Conservation (phyloP, 1,140 invertebrate genomes). For the Drosophila busckii region DNA sequence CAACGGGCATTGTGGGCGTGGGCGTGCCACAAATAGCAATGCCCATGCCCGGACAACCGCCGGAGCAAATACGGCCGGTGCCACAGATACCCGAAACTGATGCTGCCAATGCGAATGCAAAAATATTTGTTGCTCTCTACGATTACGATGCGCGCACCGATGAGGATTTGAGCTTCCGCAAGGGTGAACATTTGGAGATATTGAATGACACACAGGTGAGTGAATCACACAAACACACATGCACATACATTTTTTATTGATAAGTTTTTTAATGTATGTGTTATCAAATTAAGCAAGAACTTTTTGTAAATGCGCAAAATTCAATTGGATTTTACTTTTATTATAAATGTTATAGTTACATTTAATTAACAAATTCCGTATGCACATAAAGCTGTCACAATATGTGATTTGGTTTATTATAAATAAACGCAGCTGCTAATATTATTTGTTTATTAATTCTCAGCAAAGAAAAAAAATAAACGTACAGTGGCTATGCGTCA, state of each 20-base stretch:
- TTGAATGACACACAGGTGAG: constrained; percentile 94
- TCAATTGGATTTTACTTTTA: background rate
- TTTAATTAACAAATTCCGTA: background rate
- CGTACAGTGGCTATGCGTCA: no score
- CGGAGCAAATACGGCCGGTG: constrained; percentile 77
- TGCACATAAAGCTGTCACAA: no score
- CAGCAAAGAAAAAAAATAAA: no score
- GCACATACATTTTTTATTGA: background rate
- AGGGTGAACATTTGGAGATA: constrained; percentile 98
- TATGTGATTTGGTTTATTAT: no score
- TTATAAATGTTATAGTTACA: background rate
- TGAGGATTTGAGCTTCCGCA: constrained; percentile 98
- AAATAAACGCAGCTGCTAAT: no score
- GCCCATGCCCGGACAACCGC: constrained; percentile 61
- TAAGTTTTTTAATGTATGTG: no score
- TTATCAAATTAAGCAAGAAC: no score
- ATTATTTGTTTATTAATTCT: no score
- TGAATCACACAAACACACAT: constrained; percentile 34
- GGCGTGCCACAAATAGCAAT: constrained; percentile 62
- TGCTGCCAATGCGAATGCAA: constrained; percentile 84
- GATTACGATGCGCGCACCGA: constrained; percentile 99
- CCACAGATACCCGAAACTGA: constrained; percentile 82
- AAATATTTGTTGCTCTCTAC: constrained; percentile 98
- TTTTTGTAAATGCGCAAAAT: no score
- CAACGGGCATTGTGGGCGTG: constrained; percentile 45